Base-by-base conservation (phyloP, 2,888 invertebrate species). In the Cheilosia scutellata region DNA sequence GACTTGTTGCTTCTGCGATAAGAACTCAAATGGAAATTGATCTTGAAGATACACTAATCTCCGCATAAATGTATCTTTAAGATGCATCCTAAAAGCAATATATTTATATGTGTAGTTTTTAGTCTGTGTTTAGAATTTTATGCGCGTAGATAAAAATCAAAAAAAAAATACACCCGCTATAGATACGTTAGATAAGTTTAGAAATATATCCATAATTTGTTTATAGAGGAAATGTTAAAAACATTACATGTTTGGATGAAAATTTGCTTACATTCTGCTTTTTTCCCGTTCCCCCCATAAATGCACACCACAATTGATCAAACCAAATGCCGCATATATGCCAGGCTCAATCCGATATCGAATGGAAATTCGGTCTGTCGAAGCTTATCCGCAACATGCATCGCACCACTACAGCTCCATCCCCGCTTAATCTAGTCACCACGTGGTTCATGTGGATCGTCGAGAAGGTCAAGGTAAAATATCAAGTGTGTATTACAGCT, bases 331-430 rank as follows among this genome's bases (percentile, higher is more conserved):
- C 70, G 55, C 63, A 49, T 90, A 20, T 20, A 20, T 20, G 20
- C 90, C 95, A 98, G 95, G 99, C 99, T 44, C 99, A 99, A 95
- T 99, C 99, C 57, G 99, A 99, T 93, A 99, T 98, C 90, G 99
- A 99, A 93, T 99, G 99, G 99, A 99, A 99, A 93, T 99, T 98
- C 92, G 99, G 99, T 33, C 93, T 99, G 90, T 99, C 99, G 71
- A 99, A 99, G 93, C 94, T 99, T 91, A 98, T 99, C 91, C 94
- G 99, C 88, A 98, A 98, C 91, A 99, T 99, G 99, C 99, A 99
- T 93, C 95, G 96, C 90, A 98, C 99, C 6, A 98, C 97, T 75
- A 98, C 99, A 0, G 99, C 99, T 0, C 99, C 99, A 0, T 97
- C 99, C 13, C 99, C 99, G 1, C 95, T 99, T 88, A 99, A 99